Evolutionary conservation across 2,113 vertebrate species (phyloP).

Genomic region (Gavia stellata): DNA sequence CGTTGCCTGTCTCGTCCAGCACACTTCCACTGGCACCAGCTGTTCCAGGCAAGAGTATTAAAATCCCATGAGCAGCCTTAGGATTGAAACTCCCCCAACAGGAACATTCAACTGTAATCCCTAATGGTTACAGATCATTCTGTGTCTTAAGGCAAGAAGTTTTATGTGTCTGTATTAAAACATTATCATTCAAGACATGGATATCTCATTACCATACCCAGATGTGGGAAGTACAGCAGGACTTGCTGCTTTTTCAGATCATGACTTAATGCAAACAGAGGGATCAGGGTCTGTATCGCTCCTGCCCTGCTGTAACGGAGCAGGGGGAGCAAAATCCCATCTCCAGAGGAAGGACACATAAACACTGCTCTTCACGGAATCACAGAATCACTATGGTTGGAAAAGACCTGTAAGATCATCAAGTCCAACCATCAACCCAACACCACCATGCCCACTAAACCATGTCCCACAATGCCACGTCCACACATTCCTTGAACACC

Average conservation of each 20-base stretch:
- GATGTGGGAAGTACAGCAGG: neutral
- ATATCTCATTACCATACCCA: neutral
- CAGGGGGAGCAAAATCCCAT: neutral
- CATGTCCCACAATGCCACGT: too few species aligned
- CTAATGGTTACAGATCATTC: constrained; percentile 39
- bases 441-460: too few species aligned
- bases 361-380: too few species aligned
- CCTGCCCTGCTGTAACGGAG: neutral
- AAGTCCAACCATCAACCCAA: too few species aligned
- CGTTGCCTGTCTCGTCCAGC: neutral
- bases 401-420: too few species aligned
- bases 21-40: constrained; percentile 11
- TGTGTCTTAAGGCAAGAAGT: constrained; percentile 37
- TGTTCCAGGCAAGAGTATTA: constrained; percentile 25
- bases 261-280: neutral
- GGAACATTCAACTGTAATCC: constrained; percentile 19
- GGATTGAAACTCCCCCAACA: constrained; percentile 16
- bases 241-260: neutral
- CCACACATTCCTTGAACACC: too few species aligned
- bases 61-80: constrained; percentile 21
- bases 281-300: neutral
- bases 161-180: constrained; percentile 37
- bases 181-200: constrained; percentile 25
- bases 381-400: too few species aligned
- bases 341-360: neutral